These are phyloP conservation scores for Myotis davidii DNA, from an alignment of 2,113 vertebrate species.

Conservation along the genomic window DNA sequence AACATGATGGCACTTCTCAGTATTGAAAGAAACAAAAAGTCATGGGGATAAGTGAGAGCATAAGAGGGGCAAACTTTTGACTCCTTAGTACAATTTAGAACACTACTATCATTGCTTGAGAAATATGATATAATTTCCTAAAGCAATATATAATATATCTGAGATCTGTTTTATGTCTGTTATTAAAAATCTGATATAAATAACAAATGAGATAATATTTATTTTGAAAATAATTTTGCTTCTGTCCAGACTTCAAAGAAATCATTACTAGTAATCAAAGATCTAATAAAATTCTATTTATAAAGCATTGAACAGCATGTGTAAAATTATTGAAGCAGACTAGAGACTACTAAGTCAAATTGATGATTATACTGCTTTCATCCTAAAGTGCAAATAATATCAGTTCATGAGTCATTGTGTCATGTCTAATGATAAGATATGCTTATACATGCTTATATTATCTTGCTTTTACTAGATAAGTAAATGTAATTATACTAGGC, in stretches of 20 bases:
- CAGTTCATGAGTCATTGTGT: background rate
- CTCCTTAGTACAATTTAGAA: background rate
- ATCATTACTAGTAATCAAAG: background rate
- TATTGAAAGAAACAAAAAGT: background rate
- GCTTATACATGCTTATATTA: background rate
- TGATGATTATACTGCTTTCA: background rate
- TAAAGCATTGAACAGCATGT: background rate
- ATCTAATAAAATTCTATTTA: background rate
- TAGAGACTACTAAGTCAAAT: background rate
- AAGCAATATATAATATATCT: background rate
- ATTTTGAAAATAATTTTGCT: background rate
- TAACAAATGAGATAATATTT: background rate
- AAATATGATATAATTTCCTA: background rate
- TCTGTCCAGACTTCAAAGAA: background rate
- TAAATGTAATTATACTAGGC: background rate
- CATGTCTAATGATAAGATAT: background rate
- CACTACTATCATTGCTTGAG: background rate
- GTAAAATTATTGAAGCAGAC: background rate
- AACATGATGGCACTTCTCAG: background rate
- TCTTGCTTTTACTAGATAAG: background rate
- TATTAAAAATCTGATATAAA: background rate
- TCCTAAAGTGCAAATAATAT: background rate
- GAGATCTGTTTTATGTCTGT: background rate
- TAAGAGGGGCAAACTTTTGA: background rate
- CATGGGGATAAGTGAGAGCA: background rate